These are phyloP conservation scores for Scaptomyza pallida DNA, from an alignment of 1,140 invertebrate species.

Conservation along the genomic window DNA sequence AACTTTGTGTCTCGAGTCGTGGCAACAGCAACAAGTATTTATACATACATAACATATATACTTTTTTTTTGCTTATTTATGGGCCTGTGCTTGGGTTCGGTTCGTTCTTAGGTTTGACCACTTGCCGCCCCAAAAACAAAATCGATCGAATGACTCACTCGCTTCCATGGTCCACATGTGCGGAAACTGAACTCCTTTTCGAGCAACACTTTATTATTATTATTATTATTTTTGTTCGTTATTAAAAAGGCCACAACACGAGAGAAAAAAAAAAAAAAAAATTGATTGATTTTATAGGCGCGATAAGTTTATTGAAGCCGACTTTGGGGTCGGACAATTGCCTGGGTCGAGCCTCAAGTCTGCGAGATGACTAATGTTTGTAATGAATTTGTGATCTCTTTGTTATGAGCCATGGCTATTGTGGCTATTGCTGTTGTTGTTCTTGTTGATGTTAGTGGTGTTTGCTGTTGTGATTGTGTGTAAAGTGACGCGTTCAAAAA, in stretches of 20 bases:
- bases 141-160: conserved; percentile 51
- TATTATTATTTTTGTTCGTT: conserved; percentile 34
- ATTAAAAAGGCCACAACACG: conserved; percentile 33
- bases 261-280: conserved; percentile 27
- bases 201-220: conserved; percentile 60
- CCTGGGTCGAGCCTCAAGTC: conserved; percentile 33
- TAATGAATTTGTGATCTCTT: conserved; percentile 63
- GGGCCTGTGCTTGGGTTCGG: conserved; percentile 56
- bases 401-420: conserved; percentile 44
- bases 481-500: conserved; percentile 43
- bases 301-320: conserved; percentile 75
- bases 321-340: conserved; percentile 26
- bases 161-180: conserved; percentile 45
- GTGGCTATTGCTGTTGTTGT: conserved; percentile 19
- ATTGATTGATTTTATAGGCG: conserved; percentile 79
- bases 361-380: conserved; percentile 69
- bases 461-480: conserved; percentile 4
- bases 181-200: conserved; percentile 74
- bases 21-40: conserved; percentile 30
- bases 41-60: conserved; percentile 46
- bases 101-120: conserved; percentile 51
- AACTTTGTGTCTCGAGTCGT: conserved; percentile 8
- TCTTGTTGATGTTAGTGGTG: conserved; percentile 3
- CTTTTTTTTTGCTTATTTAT: conserved; percentile 75
- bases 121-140: conserved; percentile 47